These are phyloP conservation scores for Amphipoea lucens DNA, from an alignment of 2,888 invertebrate genomes.

Conservation along the genomic window DNA sequence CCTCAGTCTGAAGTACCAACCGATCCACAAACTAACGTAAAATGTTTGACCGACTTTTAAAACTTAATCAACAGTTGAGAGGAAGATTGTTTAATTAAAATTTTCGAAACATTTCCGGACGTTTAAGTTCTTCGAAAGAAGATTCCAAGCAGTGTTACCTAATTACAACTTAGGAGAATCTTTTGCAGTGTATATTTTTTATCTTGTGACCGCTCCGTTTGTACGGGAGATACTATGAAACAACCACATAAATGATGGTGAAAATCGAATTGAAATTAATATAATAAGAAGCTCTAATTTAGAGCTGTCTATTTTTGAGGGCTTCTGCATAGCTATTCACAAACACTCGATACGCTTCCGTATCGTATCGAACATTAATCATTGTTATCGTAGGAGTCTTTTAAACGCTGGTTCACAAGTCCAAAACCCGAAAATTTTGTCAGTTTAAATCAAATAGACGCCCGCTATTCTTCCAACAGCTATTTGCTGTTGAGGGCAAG, in stretches of 20 bases:
- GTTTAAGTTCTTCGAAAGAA: not conserved
- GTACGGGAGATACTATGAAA: not conserved
- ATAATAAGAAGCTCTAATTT: not conserved
- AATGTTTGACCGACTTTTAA: constrained; percentile 54
- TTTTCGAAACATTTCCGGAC: constrained; percentile 33
- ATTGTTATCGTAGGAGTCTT: too few relatives aligned
- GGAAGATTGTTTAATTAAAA: constrained; percentile 56
- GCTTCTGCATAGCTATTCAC: too few relatives aligned
- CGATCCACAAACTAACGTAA: constrained; percentile 49
- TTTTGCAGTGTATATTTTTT: not conserved
- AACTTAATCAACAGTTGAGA: constrained; percentile 61
- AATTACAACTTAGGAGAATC: constrained; percentile 3
- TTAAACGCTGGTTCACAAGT: too few relatives aligned
- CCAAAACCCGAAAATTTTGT: too few relatives aligned
- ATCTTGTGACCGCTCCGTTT: not conserved
- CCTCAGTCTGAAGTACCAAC: constrained; percentile 31
- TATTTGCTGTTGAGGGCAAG: too few relatives aligned
- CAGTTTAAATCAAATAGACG: too few relatives aligned
- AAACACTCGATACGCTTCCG: too few relatives aligned
- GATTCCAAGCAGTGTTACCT: constrained; percentile 1
- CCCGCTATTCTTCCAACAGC: too few relatives aligned
- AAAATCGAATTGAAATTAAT: not conserved
- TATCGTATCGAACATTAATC: too few relatives aligned
- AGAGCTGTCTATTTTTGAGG: not conserved
- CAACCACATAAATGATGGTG: not conserved